phyloP scores from a whole-genome alignment of 1,140 invertebrate species.

The Caenorhabditis elegans region DNA sequence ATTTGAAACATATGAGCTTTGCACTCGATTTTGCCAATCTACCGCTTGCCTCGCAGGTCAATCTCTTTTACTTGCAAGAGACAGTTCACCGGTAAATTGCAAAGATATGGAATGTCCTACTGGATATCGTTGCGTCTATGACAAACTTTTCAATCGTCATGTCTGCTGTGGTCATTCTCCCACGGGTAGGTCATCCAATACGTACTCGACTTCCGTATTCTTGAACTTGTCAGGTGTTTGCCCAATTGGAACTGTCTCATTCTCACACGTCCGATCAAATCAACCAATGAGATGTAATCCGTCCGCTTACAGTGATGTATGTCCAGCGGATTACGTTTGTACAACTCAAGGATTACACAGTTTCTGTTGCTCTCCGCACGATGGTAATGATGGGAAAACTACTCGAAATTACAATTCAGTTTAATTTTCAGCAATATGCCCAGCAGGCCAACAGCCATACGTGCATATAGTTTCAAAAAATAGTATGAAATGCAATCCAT shows the following conservation, averaged over 20 bases:
- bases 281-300: conserved; percentile 20
- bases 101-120: background rate
- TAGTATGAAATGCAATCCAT: conserved; percentile 23
- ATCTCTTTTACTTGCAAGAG: background rate
- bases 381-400: background rate
- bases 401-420: background rate
- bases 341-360: conserved; percentile 21
- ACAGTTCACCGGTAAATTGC: conserved; percentile 21
- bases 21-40: conserved; percentile 17
- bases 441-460: conserved; percentile 13
- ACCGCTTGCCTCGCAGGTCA: conserved; percentile 24
- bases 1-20: background rate
- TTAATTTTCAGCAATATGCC: conserved; percentile 19
- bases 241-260: conserved; percentile 14
- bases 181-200: background rate
- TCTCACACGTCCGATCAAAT: background rate
- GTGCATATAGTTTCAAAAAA: background rate
- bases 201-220: background rate
- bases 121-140: conserved; percentile 28
- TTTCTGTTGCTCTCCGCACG: conserved; percentile 26
- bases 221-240: conserved; percentile 15
- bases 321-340: conserved; percentile 9
- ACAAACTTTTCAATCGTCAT: conserved; percentile 28
- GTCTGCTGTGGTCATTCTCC: conserved; percentile 31
- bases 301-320: background rate